These are phyloP conservation scores for Zeuzera pyrina DNA, from an alignment of 2,888 invertebrate genomes.

Conservation along the genomic window DNA sequence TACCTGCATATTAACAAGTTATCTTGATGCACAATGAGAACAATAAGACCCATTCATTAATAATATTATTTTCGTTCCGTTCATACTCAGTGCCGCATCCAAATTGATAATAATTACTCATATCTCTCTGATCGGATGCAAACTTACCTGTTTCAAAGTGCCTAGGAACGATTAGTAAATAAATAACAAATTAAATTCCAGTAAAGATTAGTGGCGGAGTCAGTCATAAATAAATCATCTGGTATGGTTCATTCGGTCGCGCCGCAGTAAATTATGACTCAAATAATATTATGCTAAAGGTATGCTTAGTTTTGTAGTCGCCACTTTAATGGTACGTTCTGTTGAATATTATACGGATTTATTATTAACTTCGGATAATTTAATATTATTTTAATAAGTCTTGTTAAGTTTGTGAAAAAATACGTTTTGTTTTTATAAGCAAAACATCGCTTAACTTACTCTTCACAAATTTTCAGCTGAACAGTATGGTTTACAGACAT, in stretches of 20 bases:
- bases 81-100: neutral
- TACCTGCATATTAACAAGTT: too few relatives aligned
- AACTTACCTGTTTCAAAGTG: slow-evolving; percentile 11
- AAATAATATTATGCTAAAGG: slow-evolving; percentile 64
- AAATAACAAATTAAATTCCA: slow-evolving; percentile 67
- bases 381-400: too few relatives aligned
- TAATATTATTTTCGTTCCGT: neutral
- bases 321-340: too few relatives aligned
- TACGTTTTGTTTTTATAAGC: too few relatives aligned
- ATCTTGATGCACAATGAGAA: neutral
- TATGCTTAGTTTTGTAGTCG: too few relatives aligned
- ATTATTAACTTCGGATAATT: too few relatives aligned
- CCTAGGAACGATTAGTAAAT: slow-evolving; percentile 49
- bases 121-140: slow-evolving; percentile 4
- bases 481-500: too few relatives aligned
- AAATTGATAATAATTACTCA: neutral
- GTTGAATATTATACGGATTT: too few relatives aligned
- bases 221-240: slow-evolving; percentile 67
- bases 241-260: slow-evolving; percentile 37
- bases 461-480: too few relatives aligned
- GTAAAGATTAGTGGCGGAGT: slow-evolving; percentile 59
- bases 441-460: too few relatives aligned
- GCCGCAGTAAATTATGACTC: slow-evolving; percentile 60
- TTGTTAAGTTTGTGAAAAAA: too few relatives aligned
- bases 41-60: neutral